These are phyloP conservation scores for Germaria angustata DNA, from an alignment of 2,888 invertebrate species.

Conservation along the genomic window DNA sequence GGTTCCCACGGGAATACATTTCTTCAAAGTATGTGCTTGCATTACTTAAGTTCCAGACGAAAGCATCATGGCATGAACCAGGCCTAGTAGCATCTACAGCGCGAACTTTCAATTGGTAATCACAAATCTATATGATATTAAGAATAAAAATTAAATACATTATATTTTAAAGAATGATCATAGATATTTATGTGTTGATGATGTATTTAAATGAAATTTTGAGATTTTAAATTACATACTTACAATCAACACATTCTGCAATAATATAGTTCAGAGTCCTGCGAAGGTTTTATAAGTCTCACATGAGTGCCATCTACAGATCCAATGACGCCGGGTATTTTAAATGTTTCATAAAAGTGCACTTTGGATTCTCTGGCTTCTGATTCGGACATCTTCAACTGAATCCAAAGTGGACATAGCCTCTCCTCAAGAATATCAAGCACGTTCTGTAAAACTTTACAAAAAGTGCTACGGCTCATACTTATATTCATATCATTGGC, in stretches of 20 bases:
- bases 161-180: background rate
- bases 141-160: background rate
- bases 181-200: background rate
- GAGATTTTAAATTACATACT: background rate
- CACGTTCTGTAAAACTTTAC: conserved; percentile 20
- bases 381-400: conserved; percentile 11
- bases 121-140: conserved; percentile 27
- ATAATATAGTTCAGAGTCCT: conserved; percentile 29
- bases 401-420: conserved; percentile 28
- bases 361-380: conserved; percentile 11
- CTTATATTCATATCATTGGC: conserved; percentile 32
- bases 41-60: conserved; percentile 20
- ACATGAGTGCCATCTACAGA: conserved; percentile 35
- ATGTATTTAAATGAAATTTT: background rate
- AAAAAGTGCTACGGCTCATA: conserved; percentile 30
- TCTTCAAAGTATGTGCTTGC: background rate
- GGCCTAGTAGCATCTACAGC: conserved; percentile 18
- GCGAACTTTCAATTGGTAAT: conserved; percentile 32
- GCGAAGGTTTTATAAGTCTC: conserved; percentile 7
- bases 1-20: background rate
- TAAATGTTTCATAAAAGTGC: conserved; percentile 10
- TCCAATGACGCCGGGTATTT: conserved; percentile 28
- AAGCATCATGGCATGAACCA: conserved; percentile 39
- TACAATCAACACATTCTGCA: conserved; percentile 30
- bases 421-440: conserved; percentile 23